These are phyloP conservation scores for Cynopterus sphinx DNA, from an alignment of 2,797 vertebrate species.

Conservation along the genomic window DNA sequence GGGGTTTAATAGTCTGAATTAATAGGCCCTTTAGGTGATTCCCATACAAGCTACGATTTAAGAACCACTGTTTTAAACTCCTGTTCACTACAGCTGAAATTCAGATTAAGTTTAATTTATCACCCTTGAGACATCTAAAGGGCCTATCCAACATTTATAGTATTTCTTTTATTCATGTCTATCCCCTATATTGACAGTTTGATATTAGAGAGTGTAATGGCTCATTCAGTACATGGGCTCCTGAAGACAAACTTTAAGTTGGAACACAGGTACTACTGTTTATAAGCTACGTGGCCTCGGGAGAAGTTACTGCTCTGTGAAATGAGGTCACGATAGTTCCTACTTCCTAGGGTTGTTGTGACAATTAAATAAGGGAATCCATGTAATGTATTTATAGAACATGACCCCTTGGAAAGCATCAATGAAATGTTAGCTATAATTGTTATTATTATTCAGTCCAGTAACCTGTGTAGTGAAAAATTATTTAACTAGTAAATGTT, in stretches of 20 bases:
- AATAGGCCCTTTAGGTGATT: background rate
- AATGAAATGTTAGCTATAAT: background rate
- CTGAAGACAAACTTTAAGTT: background rate
- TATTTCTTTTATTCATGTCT: background rate
- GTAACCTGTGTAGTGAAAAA: background rate
- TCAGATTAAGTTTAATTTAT: background rate
- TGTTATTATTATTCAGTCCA: background rate
- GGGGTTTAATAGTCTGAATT: background rate
- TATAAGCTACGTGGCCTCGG: background rate
- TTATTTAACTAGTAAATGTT: background rate
- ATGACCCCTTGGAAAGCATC: background rate
- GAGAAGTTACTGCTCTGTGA: background rate
- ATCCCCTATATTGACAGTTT: background rate
- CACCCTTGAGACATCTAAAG: background rate
- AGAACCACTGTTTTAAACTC: background rate
- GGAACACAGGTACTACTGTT: background rate
- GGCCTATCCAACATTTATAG: background rate
- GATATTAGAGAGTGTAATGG: background rate
- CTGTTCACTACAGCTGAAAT: background rate
- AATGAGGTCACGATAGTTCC: background rate
- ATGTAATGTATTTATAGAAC: background rate
- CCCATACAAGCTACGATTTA: background rate
- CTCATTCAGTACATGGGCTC: background rate
- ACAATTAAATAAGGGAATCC: background rate
- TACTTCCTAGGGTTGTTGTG: background rate